phyloP scores from a whole-genome alignment of 2,113 vertebrate species.

The Merops nubicus region DNA sequence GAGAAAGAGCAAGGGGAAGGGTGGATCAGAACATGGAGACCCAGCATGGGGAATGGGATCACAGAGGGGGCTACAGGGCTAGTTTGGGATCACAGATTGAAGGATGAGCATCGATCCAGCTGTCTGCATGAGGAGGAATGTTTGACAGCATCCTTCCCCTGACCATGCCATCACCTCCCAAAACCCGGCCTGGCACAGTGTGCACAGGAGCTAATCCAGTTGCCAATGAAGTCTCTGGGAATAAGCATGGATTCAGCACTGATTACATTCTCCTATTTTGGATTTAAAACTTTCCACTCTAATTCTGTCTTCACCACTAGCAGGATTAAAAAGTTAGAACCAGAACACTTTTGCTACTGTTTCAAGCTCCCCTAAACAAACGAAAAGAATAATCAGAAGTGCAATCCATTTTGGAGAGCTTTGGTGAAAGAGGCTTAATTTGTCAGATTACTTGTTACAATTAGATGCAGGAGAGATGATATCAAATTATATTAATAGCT shows the following conservation, averaged over 20 bases:
- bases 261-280: rapidly evolving
- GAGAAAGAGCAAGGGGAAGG: background rate
- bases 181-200: background rate
- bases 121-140: rapidly evolving
- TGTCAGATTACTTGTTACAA: conserved; percentile 7
- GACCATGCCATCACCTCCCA: rapidly evolving
- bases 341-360: background rate
- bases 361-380: background rate
- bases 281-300: background rate
- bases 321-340: background rate
- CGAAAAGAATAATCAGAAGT: background rate
- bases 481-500: conserved; percentile 44
- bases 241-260: rapidly evolving
- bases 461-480: conserved; percentile 9
- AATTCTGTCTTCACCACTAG: background rate
- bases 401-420: background rate
- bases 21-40: background rate
- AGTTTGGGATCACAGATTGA: background rate
- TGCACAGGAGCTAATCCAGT: rapidly evolving
- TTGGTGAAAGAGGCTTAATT: conserved; percentile 28
- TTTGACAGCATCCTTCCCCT: background rate
- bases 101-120: background rate
- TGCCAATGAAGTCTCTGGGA: rapidly evolving
- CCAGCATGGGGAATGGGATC: background rate
- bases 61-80: background rate